Evolutionary conservation across 2,797 vertebrate genomes (phyloP).

Genomic region (Eulemur coronatus): DNA sequence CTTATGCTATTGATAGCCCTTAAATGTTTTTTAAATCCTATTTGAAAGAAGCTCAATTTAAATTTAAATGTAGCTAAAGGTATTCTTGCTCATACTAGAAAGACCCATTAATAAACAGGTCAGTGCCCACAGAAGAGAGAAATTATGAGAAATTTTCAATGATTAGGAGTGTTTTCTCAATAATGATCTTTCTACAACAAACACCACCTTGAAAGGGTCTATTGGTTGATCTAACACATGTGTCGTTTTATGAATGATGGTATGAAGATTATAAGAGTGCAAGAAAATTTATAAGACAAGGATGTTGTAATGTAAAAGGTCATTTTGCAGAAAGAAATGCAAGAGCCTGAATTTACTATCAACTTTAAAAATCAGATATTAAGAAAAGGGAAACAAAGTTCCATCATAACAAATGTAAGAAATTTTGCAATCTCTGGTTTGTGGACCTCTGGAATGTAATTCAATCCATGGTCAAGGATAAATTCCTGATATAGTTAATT

Average conservation of each 20-base stretch:
- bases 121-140: background rate
- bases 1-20: background rate
- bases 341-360: background rate
- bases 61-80: background rate
- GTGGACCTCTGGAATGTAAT: background rate
- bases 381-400: background rate
- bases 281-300: background rate
- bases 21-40: background rate
- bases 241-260: background rate
- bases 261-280: background rate
- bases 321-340: background rate
- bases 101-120: background rate
- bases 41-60: background rate
- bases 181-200: background rate
- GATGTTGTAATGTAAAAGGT: background rate
- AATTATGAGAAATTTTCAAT: background rate
- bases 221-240: background rate
- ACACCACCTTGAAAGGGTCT: background rate
- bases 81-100: background rate
- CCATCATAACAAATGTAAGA: background rate
- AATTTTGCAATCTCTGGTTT: background rate
- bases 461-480: background rate
- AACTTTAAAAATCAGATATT: background rate
- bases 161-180: background rate
- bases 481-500: background rate